Evolutionary conservation across 1,140 invertebrate genomes (phyloP).

Genomic region (Chrysoperla carnea): DNA sequence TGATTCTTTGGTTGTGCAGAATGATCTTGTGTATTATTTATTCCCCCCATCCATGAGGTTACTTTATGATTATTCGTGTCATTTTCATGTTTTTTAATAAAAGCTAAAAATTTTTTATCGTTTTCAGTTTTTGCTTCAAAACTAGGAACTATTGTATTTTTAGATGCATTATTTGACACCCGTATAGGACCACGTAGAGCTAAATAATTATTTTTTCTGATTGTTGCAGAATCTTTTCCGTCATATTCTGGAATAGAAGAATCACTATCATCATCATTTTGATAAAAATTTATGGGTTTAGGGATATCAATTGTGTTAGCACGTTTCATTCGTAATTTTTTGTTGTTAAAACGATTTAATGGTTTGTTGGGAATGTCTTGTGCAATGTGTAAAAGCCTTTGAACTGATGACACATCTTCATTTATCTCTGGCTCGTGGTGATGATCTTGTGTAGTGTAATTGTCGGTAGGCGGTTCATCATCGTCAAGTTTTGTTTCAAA

Average conservation of each 20-base stretch:
- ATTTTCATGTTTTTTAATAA: conserved; percentile 56
- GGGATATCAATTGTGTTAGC: conserved; percentile 79
- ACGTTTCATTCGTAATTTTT: conserved; percentile 63
- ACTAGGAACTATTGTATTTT: conserved; percentile 31
- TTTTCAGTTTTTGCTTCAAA: conserved; percentile 70
- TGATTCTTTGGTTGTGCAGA: conserved; percentile 6
- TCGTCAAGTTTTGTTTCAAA: background rate
- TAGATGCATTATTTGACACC: conserved; percentile 24
- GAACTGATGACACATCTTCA: conserved; percentile 11
- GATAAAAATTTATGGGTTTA: conserved; percentile 38
- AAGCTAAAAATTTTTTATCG: conserved; percentile 65
- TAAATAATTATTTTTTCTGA: conserved; percentile 21
- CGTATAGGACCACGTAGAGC: conserved; percentile 35
- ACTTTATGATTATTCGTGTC: conserved; percentile 14
- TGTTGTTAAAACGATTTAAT: conserved; percentile 37
- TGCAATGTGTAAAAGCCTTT: conserved; percentile 14
- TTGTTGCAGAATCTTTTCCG: conserved; percentile 17
- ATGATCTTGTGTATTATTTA: background rate
- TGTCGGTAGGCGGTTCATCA: background rate
- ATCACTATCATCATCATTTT: conserved; percentile 28
- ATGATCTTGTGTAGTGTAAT: background rate
- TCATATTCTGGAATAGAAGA: conserved; percentile 10
- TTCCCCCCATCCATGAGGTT: conserved; percentile 10
- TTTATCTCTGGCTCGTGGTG: background rate
- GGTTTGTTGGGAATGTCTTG: conserved; percentile 12